phyloP scores from a whole-genome alignment of 1,140 invertebrate genomes.

The Gryon sp. region DNA sequence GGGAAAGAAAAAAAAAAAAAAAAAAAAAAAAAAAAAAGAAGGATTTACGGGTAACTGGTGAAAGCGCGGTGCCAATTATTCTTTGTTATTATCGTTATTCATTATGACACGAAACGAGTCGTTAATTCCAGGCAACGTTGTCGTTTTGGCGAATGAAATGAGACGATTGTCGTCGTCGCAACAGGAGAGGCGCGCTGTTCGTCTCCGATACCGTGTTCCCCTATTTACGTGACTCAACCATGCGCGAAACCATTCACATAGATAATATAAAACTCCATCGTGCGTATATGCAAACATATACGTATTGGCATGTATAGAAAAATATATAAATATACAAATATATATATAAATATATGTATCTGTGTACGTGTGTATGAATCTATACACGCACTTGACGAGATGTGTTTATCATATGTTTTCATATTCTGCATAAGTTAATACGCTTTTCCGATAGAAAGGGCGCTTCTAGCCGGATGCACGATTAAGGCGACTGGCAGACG shows the following conservation, averaged over 20 bases:
- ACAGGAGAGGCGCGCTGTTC: conserved; percentile 43
- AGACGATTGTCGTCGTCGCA: conserved; percentile 56
- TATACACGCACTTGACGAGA: conserved; percentile 50
- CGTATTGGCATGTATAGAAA: no score
- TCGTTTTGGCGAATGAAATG: conserved; percentile 66
- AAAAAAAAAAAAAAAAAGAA: conserved; percentile 10
- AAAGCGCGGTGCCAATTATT: conserved; percentile 58
- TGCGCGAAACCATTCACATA: conserved; percentile 74
- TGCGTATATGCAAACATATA: no score
- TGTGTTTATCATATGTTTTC: conserved; percentile 73
- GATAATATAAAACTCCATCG: conserved; percentile 75
- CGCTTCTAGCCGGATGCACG: conserved; percentile 53
- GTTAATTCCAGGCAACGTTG: conserved; percentile 64
- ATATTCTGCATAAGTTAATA: conserved; percentile 68
- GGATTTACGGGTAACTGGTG: conserved; percentile 19
- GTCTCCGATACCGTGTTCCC: conserved; percentile 60
- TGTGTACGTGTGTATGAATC: conserved; percentile 17
- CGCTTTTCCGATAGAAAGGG: conserved; percentile 67
- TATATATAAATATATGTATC: conserved; percentile 19
- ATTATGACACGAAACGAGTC: conserved; percentile 55
- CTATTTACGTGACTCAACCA: conserved; percentile 72
- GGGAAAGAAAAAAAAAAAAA: conserved; percentile 3
- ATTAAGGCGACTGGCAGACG: conserved; percentile 43
- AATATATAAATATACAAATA: no score
- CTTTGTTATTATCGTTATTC: conserved; percentile 65